Percentiles rank a stretch among this genome's conserved stretches.
These are phyloP conservation scores for Pangasius sanitwongsei DNA, from an alignment of 2,797 vertebrate species.

Conservation along the genomic window DNA sequence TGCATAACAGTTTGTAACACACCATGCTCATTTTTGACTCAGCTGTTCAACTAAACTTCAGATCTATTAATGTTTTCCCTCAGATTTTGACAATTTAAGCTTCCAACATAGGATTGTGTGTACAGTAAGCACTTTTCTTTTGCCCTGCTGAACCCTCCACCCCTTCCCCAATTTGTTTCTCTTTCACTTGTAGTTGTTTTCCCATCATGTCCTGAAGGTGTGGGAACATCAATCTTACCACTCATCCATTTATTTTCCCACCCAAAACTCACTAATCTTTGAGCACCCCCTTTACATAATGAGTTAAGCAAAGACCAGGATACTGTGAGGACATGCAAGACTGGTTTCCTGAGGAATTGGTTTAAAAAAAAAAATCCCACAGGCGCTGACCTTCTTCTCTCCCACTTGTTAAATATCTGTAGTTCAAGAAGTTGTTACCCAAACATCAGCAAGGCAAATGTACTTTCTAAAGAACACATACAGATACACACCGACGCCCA, in stretches of 20 bases:
- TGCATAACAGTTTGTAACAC: not conserved
- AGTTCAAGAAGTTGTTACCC: slow-evolving; percentile 4
- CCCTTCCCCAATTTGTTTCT: slow-evolving; percentile 17
- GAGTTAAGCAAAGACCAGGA: slow-evolving; percentile 25
- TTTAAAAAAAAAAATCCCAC: slow-evolving; percentile 31
- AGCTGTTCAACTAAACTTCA: not conserved
- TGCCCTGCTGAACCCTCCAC: not conserved
- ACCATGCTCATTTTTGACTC: no score
- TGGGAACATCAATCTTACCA: slow-evolving; percentile 34
- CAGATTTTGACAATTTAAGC: not conserved
- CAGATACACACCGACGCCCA: not conserved
- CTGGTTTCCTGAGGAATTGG: slow-evolving; percentile 43
- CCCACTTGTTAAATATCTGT: slow-evolving; percentile 16
- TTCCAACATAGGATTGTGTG: slow-evolving; percentile 1
- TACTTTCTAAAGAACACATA: slow-evolving; percentile 10
- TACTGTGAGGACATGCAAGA: slow-evolving; percentile 41
- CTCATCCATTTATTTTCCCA: slow-evolving; percentile 44
- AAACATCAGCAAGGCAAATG: slow-evolving; percentile 41
- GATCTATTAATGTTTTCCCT: not conserved
- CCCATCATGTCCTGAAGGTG: slow-evolving; percentile 35
- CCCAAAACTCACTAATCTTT: slow-evolving; percentile 13
- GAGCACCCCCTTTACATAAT: not conserved
- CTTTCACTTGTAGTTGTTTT: slow-evolving; percentile 30
- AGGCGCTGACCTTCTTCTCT: not conserved
- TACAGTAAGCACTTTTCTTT: not conserved